These are phyloP conservation scores for Menidia beryllina DNA, from an alignment of 2,113 vertebrate species.

Conservation along the genomic window DNA sequence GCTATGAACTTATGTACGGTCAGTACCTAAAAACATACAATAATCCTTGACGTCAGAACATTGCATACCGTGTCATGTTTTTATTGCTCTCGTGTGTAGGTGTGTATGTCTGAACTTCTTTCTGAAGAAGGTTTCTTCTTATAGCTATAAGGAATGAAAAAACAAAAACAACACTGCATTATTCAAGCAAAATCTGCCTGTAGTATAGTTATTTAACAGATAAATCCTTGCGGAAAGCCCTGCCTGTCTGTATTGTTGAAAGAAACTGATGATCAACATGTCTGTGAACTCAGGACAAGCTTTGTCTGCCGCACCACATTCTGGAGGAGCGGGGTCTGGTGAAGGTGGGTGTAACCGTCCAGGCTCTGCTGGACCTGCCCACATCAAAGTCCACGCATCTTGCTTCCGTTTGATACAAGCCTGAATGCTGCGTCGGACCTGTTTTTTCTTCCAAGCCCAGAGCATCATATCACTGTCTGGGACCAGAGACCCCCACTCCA, in stretches of 20 bases:
- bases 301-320: slow-evolving; percentile 98
- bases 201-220: background rate
- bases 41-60: background rate
- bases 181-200: background rate
- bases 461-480: slow-evolving; percentile 23
- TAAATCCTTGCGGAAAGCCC: background rate
- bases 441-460: slow-evolving; percentile 12
- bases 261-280: background rate
- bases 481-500: slow-evolving; percentile 55
- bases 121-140: background rate
- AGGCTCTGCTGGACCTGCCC: slow-evolving; percentile 94
- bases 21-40: background rate
- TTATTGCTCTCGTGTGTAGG: background rate
- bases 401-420: slow-evolving; percentile 85
- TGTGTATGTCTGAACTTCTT: background rate
- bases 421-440: slow-evolving; percentile 12
- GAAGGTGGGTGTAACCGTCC: slow-evolving; percentile 94
- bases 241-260: background rate
- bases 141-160: background rate
- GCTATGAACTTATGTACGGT: too few relatives aligned
- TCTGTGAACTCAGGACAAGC: slow-evolving; percentile 86
- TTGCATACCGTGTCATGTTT: slow-evolving; percentile 6
- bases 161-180: background rate
- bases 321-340: slow-evolving; percentile 96
- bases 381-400: slow-evolving; percentile 86